Conservation (phyloP, 2,113 vertebrate genomes). For the Sturnus vulgaris region DNA sequence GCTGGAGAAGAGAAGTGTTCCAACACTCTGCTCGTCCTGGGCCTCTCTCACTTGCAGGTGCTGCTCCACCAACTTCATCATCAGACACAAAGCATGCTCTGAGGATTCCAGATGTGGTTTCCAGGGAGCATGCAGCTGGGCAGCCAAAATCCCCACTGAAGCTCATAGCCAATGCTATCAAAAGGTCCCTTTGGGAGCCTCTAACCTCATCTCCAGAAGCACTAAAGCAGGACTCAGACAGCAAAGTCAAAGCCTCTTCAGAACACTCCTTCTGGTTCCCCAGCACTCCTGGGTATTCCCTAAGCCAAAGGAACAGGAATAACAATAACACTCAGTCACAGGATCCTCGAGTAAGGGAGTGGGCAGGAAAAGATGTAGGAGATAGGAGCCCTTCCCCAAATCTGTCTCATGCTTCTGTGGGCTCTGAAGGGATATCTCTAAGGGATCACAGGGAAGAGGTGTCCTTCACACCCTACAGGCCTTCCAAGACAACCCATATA, state of each 20-base stretch:
- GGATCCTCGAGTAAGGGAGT: background rate
- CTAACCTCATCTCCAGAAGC: constrained; percentile 23
- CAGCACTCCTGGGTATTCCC: background rate
- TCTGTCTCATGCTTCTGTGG: background rate
- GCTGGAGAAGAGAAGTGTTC: background rate
- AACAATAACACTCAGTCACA: background rate
- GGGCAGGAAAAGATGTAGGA: background rate
- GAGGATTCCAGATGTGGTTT: background rate
- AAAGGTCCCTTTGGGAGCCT: constrained; percentile 63
- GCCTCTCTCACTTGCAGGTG: background rate
- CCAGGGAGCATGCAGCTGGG: background rate
- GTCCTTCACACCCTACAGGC: background rate
- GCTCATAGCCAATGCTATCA: constrained; percentile 66
- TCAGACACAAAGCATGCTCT: background rate
- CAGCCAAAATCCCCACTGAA: constrained; percentile 65
- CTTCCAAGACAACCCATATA: background rate
- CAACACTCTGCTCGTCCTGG: background rate
- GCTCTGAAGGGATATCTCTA: background rate
- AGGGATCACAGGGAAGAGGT: background rate
- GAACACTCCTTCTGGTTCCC: constrained; percentile 32
- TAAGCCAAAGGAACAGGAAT: constrained; percentile 50
- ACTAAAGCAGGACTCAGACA: constrained; percentile 23
- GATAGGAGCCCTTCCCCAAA: background rate
- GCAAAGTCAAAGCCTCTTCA: constrained; percentile 22
- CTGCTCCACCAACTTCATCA: background rate